A percentile compares a stretch with the other conserved stretches of the same genome.
phyloP scores from a whole-genome alignment of 2,113 vertebrate genomes.

The Mixornis gularis region DNA sequence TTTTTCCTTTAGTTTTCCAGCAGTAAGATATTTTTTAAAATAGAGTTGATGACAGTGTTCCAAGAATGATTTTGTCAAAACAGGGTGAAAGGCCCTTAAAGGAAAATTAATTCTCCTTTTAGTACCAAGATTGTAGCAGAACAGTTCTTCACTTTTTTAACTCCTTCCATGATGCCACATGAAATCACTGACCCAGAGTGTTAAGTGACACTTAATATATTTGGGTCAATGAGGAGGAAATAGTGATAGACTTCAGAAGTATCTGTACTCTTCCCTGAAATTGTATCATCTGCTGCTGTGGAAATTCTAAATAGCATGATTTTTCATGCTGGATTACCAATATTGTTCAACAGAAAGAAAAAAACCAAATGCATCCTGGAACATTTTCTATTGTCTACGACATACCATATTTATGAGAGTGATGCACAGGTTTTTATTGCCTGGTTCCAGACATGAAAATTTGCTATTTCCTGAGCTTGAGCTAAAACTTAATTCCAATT shows the following conservation, averaged over 20 bases:
- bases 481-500: background rate
- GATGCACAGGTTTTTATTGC: background rate
- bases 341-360: background rate
- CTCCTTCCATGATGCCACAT: background rate
- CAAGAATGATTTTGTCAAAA: background rate
- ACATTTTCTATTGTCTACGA: background rate
- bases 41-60: background rate
- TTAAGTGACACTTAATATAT: background rate
- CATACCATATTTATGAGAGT: background rate
- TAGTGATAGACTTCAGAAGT: background rate
- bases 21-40: background rate
- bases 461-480: background rate
- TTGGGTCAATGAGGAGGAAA: background rate
- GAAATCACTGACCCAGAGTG: background rate
- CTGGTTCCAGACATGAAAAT: background rate
- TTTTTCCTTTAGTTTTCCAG: background rate
- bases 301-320: background rate
- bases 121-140: background rate
- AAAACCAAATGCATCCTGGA: background rate
- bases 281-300: background rate
- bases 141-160: background rate
- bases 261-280: background rate
- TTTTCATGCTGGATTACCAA: background rate
- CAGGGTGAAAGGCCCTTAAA: background rate
- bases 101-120: background rate